Conservation (phyloP, 2,113 vertebrate genomes). For the Taxidea taxus region DNA sequence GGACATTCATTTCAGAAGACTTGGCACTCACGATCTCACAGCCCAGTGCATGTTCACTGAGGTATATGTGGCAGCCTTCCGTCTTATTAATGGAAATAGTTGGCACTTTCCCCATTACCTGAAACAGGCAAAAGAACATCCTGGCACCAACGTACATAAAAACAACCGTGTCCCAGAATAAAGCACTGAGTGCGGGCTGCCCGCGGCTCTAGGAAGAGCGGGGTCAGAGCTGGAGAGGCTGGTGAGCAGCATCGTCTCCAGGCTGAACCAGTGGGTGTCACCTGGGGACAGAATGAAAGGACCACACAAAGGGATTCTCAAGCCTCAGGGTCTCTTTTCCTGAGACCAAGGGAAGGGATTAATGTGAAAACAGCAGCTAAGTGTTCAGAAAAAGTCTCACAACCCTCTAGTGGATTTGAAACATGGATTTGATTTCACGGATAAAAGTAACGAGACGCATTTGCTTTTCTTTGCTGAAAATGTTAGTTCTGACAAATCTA, state of each 20-base stretch:
- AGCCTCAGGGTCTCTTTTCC: conserved; percentile 27
- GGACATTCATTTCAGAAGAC: conserved; percentile 98
- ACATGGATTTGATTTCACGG: conserved; percentile 69
- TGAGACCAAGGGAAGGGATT: conserved; percentile 46
- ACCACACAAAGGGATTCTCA: conserved; percentile 45
- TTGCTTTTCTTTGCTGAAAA: conserved; percentile 39
- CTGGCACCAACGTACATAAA: not conserved
- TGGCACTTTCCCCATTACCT: conserved; percentile 96
- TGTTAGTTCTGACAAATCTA: conserved; percentile 48
- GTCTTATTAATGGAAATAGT: conserved; percentile 99
- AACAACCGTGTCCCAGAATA: not conserved
- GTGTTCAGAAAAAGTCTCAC: conserved; percentile 28
- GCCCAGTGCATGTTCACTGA: conserved; percentile 91
- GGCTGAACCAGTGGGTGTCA: conserved; percentile 17
- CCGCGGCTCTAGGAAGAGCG: not conserved
- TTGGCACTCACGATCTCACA: conserved; percentile 98
- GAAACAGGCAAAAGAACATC: conserved; percentile 39
- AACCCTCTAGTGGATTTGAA: conserved; percentile 4
- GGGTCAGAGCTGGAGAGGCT: not conserved
- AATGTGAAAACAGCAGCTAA: conserved; percentile 54
- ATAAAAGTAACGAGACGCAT: conserved; percentile 61
- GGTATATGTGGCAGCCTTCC: conserved; percentile 97
- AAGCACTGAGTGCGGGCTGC: not conserved
- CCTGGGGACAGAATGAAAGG: conserved; percentile 56
- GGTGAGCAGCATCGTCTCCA: not conserved